Evolutionary conservation across 1,140 invertebrate genomes (phyloP).

Genomic region (Scaptomyza pallida): DNA sequence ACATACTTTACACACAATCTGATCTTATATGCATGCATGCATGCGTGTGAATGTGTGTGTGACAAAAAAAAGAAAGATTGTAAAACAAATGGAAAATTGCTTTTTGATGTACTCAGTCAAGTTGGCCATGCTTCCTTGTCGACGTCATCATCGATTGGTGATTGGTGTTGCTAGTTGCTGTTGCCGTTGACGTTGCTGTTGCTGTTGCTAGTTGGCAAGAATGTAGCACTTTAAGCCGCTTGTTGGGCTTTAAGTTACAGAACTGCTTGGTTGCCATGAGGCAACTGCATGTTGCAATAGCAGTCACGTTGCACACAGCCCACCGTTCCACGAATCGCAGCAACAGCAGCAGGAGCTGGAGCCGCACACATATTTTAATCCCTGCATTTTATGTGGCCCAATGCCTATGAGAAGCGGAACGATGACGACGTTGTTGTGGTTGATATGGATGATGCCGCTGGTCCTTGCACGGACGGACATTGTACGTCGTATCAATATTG

Average conservation of each 20-base stretch:
- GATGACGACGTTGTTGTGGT: constrained; percentile 33
- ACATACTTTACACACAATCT: constrained; percentile 68
- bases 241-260: constrained; percentile 48
- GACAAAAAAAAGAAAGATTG: constrained; percentile 55
- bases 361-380: constrained; percentile 52
- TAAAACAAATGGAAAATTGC: constrained; percentile 80
- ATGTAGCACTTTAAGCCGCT: constrained; percentile 27
- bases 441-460: constrained; percentile 21
- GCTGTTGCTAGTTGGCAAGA: constrained; percentile 12
- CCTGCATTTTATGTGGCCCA: constrained; percentile 54
- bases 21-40: constrained; percentile 35
- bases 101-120: constrained; percentile 78
- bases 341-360: too few relatives aligned
- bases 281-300: constrained; percentile 31
- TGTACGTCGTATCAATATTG: constrained; percentile 71
- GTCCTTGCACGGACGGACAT: constrained; percentile 21
- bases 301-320: constrained; percentile 15
- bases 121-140: constrained; percentile 50
- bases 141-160: constrained; percentile 56
- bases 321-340: constrained; percentile 31
- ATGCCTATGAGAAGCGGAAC: constrained; percentile 42
- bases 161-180: constrained; percentile 18
- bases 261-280: constrained; percentile 26
- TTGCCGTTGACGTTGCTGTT: constrained; percentile 22
- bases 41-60: constrained; percentile 13